A percentile compares a stretch with the other conserved stretches of the same genome.
Evolutionary conservation across 2,888 invertebrate genomes (phyloP).

Genomic region (Leptinotarsa haldemani): DNA sequence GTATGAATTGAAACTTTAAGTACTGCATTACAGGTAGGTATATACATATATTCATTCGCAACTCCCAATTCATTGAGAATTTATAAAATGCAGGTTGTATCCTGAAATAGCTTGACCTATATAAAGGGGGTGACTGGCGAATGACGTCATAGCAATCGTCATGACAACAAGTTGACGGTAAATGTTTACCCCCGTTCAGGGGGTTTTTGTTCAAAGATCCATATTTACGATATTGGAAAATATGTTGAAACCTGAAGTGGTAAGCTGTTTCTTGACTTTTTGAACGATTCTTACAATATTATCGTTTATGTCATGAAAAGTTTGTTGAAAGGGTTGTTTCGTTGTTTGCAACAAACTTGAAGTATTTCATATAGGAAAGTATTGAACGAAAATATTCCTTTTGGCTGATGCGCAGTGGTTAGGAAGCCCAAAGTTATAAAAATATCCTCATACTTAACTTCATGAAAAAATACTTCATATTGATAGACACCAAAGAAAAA

Average conservation of each 20-base stretch:
- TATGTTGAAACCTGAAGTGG: background rate
- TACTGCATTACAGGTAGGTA: background rate
- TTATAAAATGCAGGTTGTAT: conserved; percentile 51
- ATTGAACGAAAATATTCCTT: too few species aligned
- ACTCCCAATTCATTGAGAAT: conserved; percentile 53
- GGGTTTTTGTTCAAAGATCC: background rate
- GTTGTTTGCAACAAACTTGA: too few species aligned
- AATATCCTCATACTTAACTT: too few species aligned
- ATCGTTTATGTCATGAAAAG: too few species aligned
- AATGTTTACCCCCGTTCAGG: conserved; percentile 22
- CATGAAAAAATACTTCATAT: too few species aligned
- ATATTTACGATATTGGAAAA: background rate
- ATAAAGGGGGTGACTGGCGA: conserved; percentile 60
- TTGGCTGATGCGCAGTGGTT: too few species aligned
- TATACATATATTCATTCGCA: conserved; percentile 6
- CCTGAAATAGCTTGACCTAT: conserved; percentile 61
- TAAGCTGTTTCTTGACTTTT: background rate
- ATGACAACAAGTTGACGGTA: conserved; percentile 62
- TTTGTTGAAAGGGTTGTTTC: too few species aligned
- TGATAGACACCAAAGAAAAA: too few species aligned
- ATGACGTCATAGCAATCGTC: conserved; percentile 64
- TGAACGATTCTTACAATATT: too few species aligned
- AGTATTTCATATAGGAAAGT: too few species aligned
- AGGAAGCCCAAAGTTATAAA: too few species aligned
- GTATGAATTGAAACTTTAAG: too few species aligned